Base-by-base conservation (phyloP, 2,888 invertebrate species). In the Philaethria dido region DNA sequence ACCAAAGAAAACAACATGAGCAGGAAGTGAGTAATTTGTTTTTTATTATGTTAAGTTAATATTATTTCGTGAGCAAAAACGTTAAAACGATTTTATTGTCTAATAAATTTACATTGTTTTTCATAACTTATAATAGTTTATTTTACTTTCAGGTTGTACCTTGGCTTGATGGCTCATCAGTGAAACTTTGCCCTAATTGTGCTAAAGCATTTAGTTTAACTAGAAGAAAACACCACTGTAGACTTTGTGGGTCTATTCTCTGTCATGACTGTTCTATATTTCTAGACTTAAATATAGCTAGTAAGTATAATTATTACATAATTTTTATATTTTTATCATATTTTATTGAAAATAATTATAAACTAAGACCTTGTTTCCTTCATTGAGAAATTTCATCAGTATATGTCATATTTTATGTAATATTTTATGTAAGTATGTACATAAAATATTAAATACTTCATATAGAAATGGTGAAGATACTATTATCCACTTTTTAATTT, bases 151-250 rank as follows among this genome's bases (percentile, higher is more conserved):
- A 94, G 93, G 92, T 93, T 66, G 99, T 99, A 4, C 96, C 97
- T 39, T 99, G 99, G 99, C 91, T 98, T 52, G 97, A 98, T 79
- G 99, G 99, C 42, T 95, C 95, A 57, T 96, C 96, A 63, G 98
- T 98, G 0, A 96, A 96, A 71, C 88, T 97, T 9, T 99, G 99
- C 84, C 98, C 98, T 0, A 96, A 95, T 73, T 99, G 99, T 91
- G 97, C 98, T 0, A 95, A 96, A 80, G 93, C 95, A 54, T 99
- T 99, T 87, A 96, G 96, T 78, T 87, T 98, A 66, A 95, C 98
- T 0, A 93, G 98, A 68, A 93, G 99, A 72, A 97, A 98, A 84
- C 99, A 99, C 88, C 99, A 99, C 88, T 99, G 99, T 82, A 93
- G 99, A 70, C 93, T 99, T 3, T 99, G 98, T 84, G 99, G 99